phyloP scores from a whole-genome alignment of 2,113 vertebrate species.

The Eretmochelys imbricata region DNA sequence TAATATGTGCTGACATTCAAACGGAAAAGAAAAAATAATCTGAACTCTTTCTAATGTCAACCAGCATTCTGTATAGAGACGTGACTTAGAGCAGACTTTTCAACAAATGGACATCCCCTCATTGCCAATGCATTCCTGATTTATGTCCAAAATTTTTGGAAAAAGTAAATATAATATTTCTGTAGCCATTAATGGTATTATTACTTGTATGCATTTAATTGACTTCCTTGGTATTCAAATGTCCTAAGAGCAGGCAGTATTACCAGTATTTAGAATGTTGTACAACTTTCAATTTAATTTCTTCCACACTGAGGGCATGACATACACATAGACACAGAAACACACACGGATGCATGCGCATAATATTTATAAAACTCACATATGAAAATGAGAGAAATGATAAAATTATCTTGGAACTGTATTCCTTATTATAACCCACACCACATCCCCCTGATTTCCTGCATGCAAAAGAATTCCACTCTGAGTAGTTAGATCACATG shows the following conservation, averaged over 20 bases:
- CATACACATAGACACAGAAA: neutral
- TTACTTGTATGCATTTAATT: neutral
- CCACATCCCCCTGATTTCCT: neutral
- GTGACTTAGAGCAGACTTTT: neutral
- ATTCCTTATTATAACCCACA: neutral
- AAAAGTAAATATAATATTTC: neutral
- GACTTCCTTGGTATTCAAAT: neutral
- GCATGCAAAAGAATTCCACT: neutral
- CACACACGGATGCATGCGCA: neutral
- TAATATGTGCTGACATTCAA: neutral
- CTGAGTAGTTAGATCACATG: conserved; percentile 1
- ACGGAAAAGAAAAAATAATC: neutral
- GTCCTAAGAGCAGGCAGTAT: neutral
- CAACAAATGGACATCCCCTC: neutral
- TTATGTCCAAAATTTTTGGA: neutral
- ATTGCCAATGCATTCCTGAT: neutral
- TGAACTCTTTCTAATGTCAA: neutral
- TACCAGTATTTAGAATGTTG: neutral
- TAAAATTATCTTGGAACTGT: neutral
- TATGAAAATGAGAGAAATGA: neutral
- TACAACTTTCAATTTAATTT: neutral
- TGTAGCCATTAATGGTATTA: neutral
- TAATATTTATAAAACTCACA: neutral
- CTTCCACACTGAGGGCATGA: neutral
- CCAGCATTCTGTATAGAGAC: neutral